Evolutionary conservation across 2,888 invertebrate species (phyloP).

Genomic region (Lycocerus yunnanus): DNA sequence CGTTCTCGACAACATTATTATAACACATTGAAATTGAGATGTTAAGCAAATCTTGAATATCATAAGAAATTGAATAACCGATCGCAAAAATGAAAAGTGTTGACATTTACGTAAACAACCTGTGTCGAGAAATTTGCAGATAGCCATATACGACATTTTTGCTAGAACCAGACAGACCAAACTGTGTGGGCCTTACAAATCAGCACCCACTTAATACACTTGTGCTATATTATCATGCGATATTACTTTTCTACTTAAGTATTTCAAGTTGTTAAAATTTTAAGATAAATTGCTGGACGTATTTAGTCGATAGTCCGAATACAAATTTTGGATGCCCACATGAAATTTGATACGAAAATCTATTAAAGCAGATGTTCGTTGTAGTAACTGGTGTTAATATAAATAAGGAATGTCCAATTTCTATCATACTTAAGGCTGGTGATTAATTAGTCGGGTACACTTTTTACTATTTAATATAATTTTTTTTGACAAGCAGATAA

Average conservation of each 20-base stretch:
- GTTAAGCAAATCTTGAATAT: neutral
- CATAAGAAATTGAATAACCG: neutral
- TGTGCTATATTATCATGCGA: constrained; percentile 17
- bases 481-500: neutral
- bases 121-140: constrained; percentile 6
- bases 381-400: neutral
- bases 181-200: constrained; percentile 23
- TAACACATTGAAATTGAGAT: neutral
- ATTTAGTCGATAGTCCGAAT: constrained; percentile 5
- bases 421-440: neutral
- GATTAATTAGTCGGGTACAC: neutral
- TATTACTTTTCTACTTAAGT: neutral
- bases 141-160: constrained; percentile 7
- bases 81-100: neutral
- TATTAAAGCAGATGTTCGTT: neutral
- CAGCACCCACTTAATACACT: constrained; percentile 24
- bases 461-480: neutral
- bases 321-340: neutral
- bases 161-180: constrained; percentile 7
- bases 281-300: constrained; percentile 1
- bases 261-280: neutral
- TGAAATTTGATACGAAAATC: neutral
- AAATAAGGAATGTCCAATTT: neutral
- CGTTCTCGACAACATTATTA: neutral
- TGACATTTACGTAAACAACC: constrained; percentile 7